A percentile compares a stretch with the other conserved stretches of the same genome.
Evolutionary conservation across 2,888 invertebrate genomes (phyloP).

Genomic region (Carpatolechia fugitivella): DNA sequence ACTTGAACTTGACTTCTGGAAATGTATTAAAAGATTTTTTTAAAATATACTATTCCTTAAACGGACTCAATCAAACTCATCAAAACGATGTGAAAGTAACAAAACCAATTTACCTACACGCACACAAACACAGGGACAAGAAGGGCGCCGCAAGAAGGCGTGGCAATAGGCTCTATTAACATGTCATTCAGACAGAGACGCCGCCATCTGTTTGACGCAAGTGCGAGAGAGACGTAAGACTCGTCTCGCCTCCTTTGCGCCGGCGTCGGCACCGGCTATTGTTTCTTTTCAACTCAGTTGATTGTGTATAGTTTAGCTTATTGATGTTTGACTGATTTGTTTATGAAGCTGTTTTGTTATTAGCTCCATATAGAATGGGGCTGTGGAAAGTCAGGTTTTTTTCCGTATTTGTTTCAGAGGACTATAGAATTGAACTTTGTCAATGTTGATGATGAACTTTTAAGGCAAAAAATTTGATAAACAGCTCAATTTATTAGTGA

Average conservation of each 20-base stretch:
- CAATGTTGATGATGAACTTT: too few relatives aligned
- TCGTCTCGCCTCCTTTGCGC: slow-evolving; percentile 45
- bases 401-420: too few relatives aligned
- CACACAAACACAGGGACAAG: slow-evolving; percentile 14
- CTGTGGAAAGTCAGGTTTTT: too few relatives aligned
- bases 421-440: too few relatives aligned
- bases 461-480: too few relatives aligned
- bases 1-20: too few relatives aligned
- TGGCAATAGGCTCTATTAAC: slow-evolving; percentile 53
- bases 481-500: too few relatives aligned
- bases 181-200: slow-evolving; percentile 54
- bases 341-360: neutral
- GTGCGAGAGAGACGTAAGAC: slow-evolving; percentile 34
- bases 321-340: slow-evolving; percentile 33
- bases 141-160: slow-evolving; percentile 42
- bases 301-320: slow-evolving; percentile 39
- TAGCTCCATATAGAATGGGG: too few relatives aligned
- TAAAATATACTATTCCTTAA: neutral
- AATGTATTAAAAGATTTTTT: neutral
- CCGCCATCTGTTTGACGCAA: slow-evolving; percentile 31
- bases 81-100: neutral
- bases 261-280: slow-evolving; percentile 41
- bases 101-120: neutral
- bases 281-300: slow-evolving; percentile 43
- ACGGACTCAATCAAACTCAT: neutral